Conservation (phyloP, 2,113 vertebrate species). For the Pteruthius melanotis region DNA sequence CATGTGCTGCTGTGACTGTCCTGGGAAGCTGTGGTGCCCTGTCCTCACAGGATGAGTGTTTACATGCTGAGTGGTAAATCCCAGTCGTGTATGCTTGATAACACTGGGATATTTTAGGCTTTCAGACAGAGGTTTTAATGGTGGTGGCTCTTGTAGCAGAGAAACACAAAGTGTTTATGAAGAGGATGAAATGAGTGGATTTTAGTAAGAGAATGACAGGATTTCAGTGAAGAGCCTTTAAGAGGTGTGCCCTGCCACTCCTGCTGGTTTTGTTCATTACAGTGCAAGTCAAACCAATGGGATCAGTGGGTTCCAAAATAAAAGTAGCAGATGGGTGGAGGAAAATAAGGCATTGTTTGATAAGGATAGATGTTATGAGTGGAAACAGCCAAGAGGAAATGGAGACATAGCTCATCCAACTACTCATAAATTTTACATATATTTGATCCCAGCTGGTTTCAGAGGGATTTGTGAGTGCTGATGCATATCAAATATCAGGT, state of each 20-base stretch:
- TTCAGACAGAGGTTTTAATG: neutral
- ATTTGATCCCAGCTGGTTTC: neutral
- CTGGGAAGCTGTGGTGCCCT: neutral
- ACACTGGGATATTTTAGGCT: neutral
- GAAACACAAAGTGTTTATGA: neutral
- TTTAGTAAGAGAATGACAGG: neutral
- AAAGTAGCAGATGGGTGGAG: neutral
- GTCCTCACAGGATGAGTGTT: neutral
- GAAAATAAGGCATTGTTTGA: neutral
- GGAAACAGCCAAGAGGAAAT: neutral
- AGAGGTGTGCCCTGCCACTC: neutral
- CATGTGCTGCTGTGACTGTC: fast-evolving
- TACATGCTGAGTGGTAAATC: neutral
- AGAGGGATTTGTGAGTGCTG: neutral
- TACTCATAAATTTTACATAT: neutral
- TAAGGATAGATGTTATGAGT: fast-evolving
- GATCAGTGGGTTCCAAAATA: neutral
- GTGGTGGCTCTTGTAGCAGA: neutral
- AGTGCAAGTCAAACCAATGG: neutral
- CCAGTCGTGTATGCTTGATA: fast-evolving
- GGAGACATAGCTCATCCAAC: fast-evolving
- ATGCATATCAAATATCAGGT: neutral
- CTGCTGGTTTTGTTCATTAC: neutral
- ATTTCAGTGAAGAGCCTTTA: neutral
- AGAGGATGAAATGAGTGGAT: neutral